Evolutionary conservation across 2,797 vertebrate species (phyloP), one percentile per base, ranked within the genome.

Genomic region (Lagodon rhomboides): DNA sequence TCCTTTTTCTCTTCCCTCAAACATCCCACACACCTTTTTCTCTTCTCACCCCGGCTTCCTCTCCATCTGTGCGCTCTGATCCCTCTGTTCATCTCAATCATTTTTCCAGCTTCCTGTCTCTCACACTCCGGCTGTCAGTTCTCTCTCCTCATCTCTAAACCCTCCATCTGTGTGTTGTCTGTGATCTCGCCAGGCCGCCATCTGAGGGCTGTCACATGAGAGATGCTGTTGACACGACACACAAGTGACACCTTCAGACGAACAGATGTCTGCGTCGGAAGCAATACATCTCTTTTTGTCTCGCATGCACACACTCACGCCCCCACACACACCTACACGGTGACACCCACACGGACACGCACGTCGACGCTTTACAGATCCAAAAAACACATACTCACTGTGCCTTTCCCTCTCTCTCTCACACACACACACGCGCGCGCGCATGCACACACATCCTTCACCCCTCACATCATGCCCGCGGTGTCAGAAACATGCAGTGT

Each of bases 401-500:
- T 47, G 43, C 43, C 5, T 23, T 43, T 44, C 49, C 59, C 25
- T 46, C 10, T 38, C 10, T 38, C 9, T 10, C 38, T 58, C 50
- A 38, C 16, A 68, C 43, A 66, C 72, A 68, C 13, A 69, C 49
- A 50, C 16, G 64, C 43, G 62, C 73, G 61, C 16, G 18, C 46
- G 44, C 9, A 69, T 38, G 63, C 73, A 69, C 50, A 68, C 43
- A 41, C 4, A 5, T 27, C 59, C 55, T 50, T 55, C 79, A 73
- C 34, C 1, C 46, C 18, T 79, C 62, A 73, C 18, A 72, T 85
- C 50, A 63, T 75, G 66, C 22, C 34, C 15, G 1, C 11, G 27
- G 67, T 83, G 82, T 86, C 51, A 85, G 61, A 79, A 73, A 81
- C 73, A 80, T 67, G 66, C 23, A 54, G 46, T 82, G 70, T 55